phyloP scores from a whole-genome alignment of 2,113 vertebrate species.

The Lichenostomus cassidix region DNA sequence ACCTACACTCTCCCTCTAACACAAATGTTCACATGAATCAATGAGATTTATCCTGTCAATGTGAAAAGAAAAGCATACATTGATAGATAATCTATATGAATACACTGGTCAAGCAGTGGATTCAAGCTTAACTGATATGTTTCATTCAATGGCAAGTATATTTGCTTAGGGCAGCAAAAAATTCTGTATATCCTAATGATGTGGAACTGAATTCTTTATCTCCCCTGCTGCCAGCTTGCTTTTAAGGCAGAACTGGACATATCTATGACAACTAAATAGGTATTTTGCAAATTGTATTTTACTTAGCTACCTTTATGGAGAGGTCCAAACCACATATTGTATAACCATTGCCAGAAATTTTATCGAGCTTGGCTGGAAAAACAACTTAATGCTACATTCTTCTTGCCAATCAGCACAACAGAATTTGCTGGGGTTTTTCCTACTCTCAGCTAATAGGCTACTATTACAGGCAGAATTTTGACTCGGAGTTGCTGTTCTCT shows the following conservation, averaged over 20 bases:
- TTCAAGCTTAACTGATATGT: background rate
- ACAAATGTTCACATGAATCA: background rate
- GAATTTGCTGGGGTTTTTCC: background rate
- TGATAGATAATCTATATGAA: background rate
- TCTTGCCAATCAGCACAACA: constrained; percentile 31
- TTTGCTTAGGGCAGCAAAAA: constrained; percentile 21
- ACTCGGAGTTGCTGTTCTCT: background rate
- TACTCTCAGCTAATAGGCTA: background rate
- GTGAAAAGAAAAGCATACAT: background rate
- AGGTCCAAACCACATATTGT: constrained; percentile 1
- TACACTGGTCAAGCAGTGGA: background rate
- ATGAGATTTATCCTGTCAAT: background rate
- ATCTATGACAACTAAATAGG: constrained; percentile 32
- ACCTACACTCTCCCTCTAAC: background rate
- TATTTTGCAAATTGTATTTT: constrained; percentile 32
- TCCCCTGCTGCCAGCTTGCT: background rate
- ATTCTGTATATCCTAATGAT: background rate
- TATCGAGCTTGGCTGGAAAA: constrained; percentile 31
- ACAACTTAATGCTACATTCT: constrained; percentile 40
- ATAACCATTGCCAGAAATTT: constrained; percentile 19
- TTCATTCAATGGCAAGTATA: background rate
- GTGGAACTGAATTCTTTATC: constrained; percentile 36
- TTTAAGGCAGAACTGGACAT: constrained; percentile 38
- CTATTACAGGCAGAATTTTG: background rate
- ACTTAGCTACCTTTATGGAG: constrained; percentile 41